Conservation (phyloP, 2,888 invertebrate genomes). For the Drosophila diplacantha region DNA sequence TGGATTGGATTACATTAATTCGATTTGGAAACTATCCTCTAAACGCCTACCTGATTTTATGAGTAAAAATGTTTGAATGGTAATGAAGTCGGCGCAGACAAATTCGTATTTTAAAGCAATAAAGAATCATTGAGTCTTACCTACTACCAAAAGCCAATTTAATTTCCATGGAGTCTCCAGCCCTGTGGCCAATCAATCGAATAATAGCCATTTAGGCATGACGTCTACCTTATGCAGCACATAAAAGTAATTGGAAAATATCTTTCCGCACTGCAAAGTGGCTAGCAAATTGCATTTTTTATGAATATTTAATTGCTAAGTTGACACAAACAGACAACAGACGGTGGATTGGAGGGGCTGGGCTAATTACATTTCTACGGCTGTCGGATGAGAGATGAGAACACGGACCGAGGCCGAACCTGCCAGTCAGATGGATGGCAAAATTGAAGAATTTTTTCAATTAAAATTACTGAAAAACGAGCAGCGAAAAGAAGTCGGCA, state of each 20-base stretch:
- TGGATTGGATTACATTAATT: too few species aligned
- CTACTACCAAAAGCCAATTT: background rate
- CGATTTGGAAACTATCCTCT: background rate
- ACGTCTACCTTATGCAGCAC: constrained; percentile 56
- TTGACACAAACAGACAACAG: constrained; percentile 52
- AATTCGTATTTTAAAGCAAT: background rate
- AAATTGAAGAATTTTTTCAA: constrained; percentile 72
- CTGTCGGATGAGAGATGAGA: constrained; percentile 46
- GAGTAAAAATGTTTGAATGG: background rate
- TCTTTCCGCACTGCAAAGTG: constrained; percentile 41
- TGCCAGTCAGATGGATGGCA: constrained; percentile 60
- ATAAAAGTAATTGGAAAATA: constrained; percentile 65
- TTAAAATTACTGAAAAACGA: constrained; percentile 59
- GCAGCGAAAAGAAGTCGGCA: constrained; percentile 34
- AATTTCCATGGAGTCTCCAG: background rate
- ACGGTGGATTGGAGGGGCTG: constrained; percentile 1
- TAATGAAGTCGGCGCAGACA: background rate
- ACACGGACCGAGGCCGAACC: constrained; percentile 11
- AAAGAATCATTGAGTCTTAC: background rate
- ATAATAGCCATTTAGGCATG: constrained; percentile 50
- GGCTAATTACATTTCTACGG: constrained; percentile 67
- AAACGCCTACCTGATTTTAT: too few species aligned
- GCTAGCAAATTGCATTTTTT: constrained; percentile 68
- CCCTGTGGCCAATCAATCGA: constrained; percentile 27
- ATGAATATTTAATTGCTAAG: constrained; percentile 68